These are phyloP conservation scores for Dendronephthya gigantea DNA, from an alignment of 64 coral and sea anemone species.

Conservation along the genomic window DNA sequence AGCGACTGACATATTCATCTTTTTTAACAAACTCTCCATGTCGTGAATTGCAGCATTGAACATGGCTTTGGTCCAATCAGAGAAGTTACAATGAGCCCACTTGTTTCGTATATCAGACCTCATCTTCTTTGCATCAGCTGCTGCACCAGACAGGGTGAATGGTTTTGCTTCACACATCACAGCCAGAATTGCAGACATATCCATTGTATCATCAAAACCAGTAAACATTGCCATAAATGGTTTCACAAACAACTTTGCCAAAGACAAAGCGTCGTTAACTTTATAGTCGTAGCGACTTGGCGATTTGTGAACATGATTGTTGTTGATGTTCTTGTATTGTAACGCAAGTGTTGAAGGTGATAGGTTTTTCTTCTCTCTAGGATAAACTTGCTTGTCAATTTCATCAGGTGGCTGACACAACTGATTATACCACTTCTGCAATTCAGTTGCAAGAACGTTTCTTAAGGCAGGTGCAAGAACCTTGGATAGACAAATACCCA, in stretches of 20 bases:
- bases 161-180: not conserved
- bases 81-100: slow-evolving; percentile 4
- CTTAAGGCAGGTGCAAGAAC: slow-evolving; percentile 28
- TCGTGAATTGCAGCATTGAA: not conserved
- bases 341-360: not conserved
- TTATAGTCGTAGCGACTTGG: not conserved
- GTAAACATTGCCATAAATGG: slow-evolving; percentile 12
- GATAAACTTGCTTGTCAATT: not conserved
- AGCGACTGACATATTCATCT: not conserved
- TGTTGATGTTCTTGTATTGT: not conserved
- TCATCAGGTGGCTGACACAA: not conserved
- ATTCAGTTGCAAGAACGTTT: slow-evolving; percentile 3
- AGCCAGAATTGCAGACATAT: not conserved
- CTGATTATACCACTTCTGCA: not conserved
- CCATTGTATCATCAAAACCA: not conserved
- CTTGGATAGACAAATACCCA: slow-evolving; percentile 38
- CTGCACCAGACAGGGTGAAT: not conserved
- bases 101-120: not conserved
- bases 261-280: not conserved
- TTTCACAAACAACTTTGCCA: not conserved
- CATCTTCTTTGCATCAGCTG: not conserved
- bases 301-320: not conserved
- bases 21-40: not conserved
- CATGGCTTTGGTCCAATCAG: not conserved
- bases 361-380: not conserved